Evolutionary conservation across 1,140 invertebrate genomes (phyloP), one percentile per base, ranked within the genome.

Genomic region (Drosophila guanche): DNA sequence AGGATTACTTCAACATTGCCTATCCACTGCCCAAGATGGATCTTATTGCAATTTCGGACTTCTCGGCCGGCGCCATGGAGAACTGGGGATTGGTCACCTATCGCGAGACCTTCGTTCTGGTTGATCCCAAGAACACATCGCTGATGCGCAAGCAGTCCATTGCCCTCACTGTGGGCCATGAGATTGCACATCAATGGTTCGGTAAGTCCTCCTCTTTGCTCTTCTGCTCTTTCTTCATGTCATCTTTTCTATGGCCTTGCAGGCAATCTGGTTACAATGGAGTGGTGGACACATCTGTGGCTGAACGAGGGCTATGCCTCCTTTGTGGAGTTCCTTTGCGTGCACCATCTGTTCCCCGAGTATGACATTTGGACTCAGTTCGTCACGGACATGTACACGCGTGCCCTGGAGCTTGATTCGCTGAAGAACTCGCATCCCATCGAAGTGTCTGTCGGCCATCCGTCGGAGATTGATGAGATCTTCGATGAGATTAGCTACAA

Each of bases 21-120:
- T 99, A 99, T 93, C 98, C 98, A 0, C 92, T 99, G 42, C 97
- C 98, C 7, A 99, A 99, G 92, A 96, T 98, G 88, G 98, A 99
- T 93, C 94, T 98, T 45, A 97, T 99, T 81, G 97, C 97, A 25
- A 97, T 99, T 88, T 95, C 97, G 14, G 98, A 99, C 91, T 99
- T 98, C 79, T 95, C 95, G 33, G 94, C 95, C 37, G 97, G 97
- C 67, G 98, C 97, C 42, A 99, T 99, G 98, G 98, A 99, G 92
- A 99, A 99, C 92, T 99, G 98, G 98, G 98, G 97, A 16, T 66
- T 94, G 25, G 93, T 94, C 8, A 94, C 93, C 58, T 94, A 93
- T 67, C 94, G 97, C 55, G 97, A 98, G 91, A 95, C 95, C 2
- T 96, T 95, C 83, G 92, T 98, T 0, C 92, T 98, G 4, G 96